Conservation (phyloP, 2,888 invertebrate genomes). For the Dorcus parallelipipedus region DNA sequence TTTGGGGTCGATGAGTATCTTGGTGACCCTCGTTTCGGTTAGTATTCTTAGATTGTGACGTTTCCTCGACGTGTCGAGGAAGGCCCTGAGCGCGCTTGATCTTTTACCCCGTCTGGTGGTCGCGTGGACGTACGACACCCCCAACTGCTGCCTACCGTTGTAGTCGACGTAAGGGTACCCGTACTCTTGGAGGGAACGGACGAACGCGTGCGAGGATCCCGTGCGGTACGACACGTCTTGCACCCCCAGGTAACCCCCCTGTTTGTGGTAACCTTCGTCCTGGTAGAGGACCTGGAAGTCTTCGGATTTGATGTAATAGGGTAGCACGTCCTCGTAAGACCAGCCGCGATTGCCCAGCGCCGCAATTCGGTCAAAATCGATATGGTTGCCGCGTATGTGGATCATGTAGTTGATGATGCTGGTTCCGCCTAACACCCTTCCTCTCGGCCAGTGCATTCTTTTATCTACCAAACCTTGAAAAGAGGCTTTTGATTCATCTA, state of each 20-base stretch:
- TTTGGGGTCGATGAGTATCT: slow-evolving; percentile 61
- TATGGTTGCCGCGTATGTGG: slow-evolving; percentile 58
- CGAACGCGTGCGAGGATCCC: slow-evolving; percentile 53
- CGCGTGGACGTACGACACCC: slow-evolving; percentile 61
- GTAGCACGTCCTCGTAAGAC: slow-evolving; percentile 50
- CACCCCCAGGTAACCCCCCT: slow-evolving; percentile 45
- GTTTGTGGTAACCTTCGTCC: slow-evolving; percentile 43
- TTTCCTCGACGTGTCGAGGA: slow-evolving; percentile 57
- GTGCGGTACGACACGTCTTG: slow-evolving; percentile 49
- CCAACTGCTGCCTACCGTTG: slow-evolving; percentile 61
- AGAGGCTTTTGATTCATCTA: not conserved
- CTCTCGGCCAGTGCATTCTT: slow-evolving; percentile 50
- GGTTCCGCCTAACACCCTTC: slow-evolving; percentile 57
- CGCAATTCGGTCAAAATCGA: slow-evolving; percentile 71
- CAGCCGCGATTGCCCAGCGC: slow-evolving; percentile 56
- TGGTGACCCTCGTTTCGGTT: slow-evolving; percentile 58
- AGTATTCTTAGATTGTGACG: slow-evolving; percentile 67
- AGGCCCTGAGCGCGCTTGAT: slow-evolving; percentile 64
- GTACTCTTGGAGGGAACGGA: slow-evolving; percentile 61
- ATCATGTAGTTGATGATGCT: slow-evolving; percentile 52
- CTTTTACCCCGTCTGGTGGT: slow-evolving; percentile 59
- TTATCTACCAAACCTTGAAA: slow-evolving; percentile 44
- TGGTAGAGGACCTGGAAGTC: slow-evolving; percentile 39
- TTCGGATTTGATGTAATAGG: slow-evolving; percentile 46
- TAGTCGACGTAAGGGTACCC: slow-evolving; percentile 68